Conservation (phyloP, 2,113 vertebrate genomes). For the Coturnix japonica region DNA sequence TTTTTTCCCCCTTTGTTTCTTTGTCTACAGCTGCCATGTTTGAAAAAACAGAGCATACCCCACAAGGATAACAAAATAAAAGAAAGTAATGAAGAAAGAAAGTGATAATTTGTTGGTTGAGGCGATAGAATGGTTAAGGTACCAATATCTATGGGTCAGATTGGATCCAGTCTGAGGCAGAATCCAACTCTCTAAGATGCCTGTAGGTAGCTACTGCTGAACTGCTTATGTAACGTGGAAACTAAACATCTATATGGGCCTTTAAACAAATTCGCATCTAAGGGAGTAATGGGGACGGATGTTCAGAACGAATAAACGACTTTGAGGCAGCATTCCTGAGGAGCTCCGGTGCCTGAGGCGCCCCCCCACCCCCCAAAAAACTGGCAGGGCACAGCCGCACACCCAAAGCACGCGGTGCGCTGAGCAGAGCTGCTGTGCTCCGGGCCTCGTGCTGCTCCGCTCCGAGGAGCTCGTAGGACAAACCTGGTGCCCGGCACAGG, state of each 20-base stretch:
- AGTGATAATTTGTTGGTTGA: neutral
- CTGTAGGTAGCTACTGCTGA: neutral
- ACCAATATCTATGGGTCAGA: rapidly evolving
- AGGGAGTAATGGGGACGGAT: neutral
- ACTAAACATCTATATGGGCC: neutral
- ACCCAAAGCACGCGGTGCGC: neutral
- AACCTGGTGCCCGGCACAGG: rapidly evolving
- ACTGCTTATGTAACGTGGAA: neutral
- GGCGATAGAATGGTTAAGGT: neutral
- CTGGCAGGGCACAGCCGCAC: neutral
- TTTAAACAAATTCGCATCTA: neutral
- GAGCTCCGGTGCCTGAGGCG: neutral
- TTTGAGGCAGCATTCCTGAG: neutral
- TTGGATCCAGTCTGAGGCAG: neutral
- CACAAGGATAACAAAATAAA: no score
- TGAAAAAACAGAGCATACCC: no score
- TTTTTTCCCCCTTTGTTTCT: no score
- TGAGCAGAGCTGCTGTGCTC: no score
- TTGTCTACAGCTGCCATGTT: no score
- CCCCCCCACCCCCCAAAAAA: no score
- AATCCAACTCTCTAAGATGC: neutral
- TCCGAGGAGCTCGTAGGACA: rapidly evolving
- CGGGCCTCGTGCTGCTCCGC: rapidly evolving
- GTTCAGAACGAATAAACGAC: neutral
- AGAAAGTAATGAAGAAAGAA: no score